phyloP scores from a whole-genome alignment of 2,113 vertebrate genomes.

The Ginglymostoma cirratum region DNA sequence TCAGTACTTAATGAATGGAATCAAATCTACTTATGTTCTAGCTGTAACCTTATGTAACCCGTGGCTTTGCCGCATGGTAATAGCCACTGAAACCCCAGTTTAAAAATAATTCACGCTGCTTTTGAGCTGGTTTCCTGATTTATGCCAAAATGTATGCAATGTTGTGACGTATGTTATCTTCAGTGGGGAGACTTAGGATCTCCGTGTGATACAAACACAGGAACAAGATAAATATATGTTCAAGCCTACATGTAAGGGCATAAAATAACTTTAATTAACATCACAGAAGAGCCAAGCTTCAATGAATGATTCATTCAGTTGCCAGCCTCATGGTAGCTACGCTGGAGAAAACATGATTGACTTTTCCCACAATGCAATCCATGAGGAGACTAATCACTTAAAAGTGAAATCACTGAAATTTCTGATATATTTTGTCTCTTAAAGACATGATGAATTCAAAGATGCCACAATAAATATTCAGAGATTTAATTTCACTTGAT shows the following conservation, averaged over 20 bases:
- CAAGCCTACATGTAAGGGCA: background rate
- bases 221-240: background rate
- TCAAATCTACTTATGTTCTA: background rate
- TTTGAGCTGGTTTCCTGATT: background rate
- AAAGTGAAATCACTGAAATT: background rate
- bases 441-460: background rate
- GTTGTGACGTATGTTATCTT: background rate
- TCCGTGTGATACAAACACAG: background rate
- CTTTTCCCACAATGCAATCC: background rate
- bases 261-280: conserved; percentile 23
- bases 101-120: background rate
- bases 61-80: background rate
- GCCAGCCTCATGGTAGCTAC: background rate
- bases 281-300: background rate
- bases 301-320: background rate
- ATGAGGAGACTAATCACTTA: background rate
- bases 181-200: background rate
- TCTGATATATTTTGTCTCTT: background rate
- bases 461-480: background rate
- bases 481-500: background rate
- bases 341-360: background rate
- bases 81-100: background rate
- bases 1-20: too few relatives aligned
- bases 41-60: background rate
- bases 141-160: background rate